A percentile compares a stretch with the other conserved stretches of the same genome.
Evolutionary conservation across 2,113 vertebrate genomes (phyloP).

Genomic region (Phalacrocorax aristotelis): DNA sequence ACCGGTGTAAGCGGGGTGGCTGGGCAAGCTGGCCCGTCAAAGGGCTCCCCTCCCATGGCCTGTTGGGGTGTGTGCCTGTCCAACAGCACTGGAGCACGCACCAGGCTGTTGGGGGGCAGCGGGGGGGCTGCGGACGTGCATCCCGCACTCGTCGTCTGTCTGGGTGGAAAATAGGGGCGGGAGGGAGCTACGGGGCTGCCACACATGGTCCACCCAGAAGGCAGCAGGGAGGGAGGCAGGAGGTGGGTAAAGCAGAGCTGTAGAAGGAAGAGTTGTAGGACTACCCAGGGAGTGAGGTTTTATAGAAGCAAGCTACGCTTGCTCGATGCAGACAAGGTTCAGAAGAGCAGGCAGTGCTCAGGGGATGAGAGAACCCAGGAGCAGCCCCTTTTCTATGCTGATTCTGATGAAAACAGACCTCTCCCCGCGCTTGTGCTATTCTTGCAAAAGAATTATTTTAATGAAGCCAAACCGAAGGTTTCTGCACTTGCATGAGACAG

Average conservation of each 20-base stretch:
- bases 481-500: background rate
- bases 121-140: background rate
- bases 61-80: background rate
- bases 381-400: background rate
- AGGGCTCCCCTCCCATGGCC: background rate
- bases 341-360: background rate
- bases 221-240: background rate
- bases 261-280: background rate
- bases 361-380: background rate
- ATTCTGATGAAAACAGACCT: background rate
- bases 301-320: background rate
- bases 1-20: background rate
- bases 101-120: background rate
- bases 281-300: background rate
- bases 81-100: background rate
- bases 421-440: fast-evolving
- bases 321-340: too few relatives aligned
- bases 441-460: background rate
- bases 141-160: background rate
- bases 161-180: background rate
- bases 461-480: background rate
- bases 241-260: background rate
- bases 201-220: background rate
- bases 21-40: background rate
- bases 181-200: background rate